These are phyloP conservation scores for Chrysoperla carnea DNA, from an alignment of 1,140 invertebrate species.

Conservation along the genomic window DNA sequence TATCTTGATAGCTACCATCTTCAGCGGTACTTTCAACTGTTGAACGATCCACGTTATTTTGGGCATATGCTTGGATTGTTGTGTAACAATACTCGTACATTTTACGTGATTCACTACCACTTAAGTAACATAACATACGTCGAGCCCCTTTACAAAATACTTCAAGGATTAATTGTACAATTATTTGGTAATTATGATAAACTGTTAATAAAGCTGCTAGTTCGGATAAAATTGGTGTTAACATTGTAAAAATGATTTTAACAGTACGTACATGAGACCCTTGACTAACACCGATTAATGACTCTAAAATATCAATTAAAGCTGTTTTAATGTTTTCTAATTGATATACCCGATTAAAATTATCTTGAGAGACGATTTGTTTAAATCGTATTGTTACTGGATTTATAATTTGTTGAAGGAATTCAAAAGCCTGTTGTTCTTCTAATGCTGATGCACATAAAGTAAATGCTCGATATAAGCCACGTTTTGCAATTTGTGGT, in stretches of 20 bases:
- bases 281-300: slow-evolving; percentile 42
- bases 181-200: slow-evolving; percentile 67
- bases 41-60: slow-evolving; percentile 32
- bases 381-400: slow-evolving; percentile 40
- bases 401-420: slow-evolving; percentile 31
- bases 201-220: slow-evolving; percentile 45
- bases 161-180: slow-evolving; percentile 63
- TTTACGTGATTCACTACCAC: slow-evolving; percentile 32
- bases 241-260: slow-evolving; percentile 40
- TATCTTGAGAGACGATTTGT: slow-evolving; percentile 30
- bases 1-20: slow-evolving; percentile 52
- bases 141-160: slow-evolving; percentile 53
- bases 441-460: slow-evolving; percentile 25
- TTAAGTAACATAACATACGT: slow-evolving; percentile 46
- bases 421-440: slow-evolving; percentile 18
- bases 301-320: slow-evolving; percentile 44
- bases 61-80: slow-evolving; percentile 52
- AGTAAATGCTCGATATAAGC: slow-evolving; percentile 31
- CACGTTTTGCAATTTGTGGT: slow-evolving; percentile 28
- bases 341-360: slow-evolving; percentile 36
- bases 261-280: slow-evolving; percentile 36
- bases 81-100: slow-evolving; percentile 44
- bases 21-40: slow-evolving; percentile 35
- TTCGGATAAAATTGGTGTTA: slow-evolving; percentile 43
- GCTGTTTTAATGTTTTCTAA: slow-evolving; percentile 36